Evolutionary conservation across 2,888 invertebrate species (phyloP).

Genomic region (Drosophila tanythrix): DNA sequence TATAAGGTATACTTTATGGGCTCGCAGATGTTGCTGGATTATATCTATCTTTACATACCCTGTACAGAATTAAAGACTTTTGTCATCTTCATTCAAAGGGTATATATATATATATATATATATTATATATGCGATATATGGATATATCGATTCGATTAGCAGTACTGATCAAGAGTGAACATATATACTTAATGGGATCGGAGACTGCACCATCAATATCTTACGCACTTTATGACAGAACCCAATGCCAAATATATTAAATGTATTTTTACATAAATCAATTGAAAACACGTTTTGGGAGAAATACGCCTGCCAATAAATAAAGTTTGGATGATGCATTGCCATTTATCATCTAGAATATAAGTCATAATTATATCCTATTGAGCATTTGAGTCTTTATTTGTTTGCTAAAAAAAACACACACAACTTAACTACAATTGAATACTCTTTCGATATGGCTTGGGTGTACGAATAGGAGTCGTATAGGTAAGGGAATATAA

Average conservation of each 20-base stretch:
- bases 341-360: constrained; percentile 11
- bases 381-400: neutral
- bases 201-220: neutral
- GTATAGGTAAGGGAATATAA: neutral
- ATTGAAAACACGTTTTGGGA: neutral
- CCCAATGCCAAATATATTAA: neutral
- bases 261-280: constrained; percentile 1
- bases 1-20: neutral
- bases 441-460: neutral
- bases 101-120: too few relatives aligned
- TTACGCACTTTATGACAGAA: neutral
- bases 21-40: neutral
- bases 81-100: neutral
- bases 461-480: neutral
- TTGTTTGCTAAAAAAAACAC: neutral
- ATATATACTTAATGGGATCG: neutral
- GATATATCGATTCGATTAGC: too few relatives aligned
- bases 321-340: neutral
- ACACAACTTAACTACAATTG: neutral
- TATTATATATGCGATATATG: too few relatives aligned
- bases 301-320: neutral
- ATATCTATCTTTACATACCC: neutral
- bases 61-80: neutral
- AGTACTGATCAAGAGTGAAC: neutral
- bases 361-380: neutral